These are phyloP conservation scores for Chrysotoxum bicinctum DNA, from an alignment of 2,888 invertebrate species.

Conservation along the genomic window DNA sequence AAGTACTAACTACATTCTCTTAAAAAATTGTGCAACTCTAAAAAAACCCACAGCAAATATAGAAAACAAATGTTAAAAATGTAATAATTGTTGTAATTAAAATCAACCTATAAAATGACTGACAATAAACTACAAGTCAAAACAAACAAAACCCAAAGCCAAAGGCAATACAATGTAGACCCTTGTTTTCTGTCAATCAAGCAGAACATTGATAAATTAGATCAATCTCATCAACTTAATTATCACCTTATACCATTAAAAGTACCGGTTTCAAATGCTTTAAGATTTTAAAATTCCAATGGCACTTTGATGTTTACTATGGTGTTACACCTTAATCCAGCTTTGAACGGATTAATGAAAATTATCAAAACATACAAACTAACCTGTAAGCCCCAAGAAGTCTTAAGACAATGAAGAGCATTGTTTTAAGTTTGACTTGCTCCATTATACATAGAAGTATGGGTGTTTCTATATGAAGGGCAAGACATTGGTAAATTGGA, in stretches of 20 bases:
- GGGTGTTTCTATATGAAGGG: conserved; percentile 1
- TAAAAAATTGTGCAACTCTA: neutral
- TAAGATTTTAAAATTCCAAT: conserved; percentile 30
- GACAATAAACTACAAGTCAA: neutral
- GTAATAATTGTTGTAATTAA: neutral
- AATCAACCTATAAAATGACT: neutral
- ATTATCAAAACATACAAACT: conserved; percentile 6
- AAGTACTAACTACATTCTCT: neutral
- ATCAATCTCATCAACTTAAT: conserved; percentile 53
- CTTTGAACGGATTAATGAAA: conserved; percentile 3
- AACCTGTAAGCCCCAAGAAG: conserved; percentile 25
- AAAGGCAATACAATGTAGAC: conserved; percentile 46
- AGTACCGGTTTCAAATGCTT: conserved; percentile 56
- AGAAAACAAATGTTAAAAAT: neutral
- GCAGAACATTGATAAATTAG: conserved; percentile 58
- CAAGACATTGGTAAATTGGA: neutral
- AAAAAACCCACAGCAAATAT: neutral
- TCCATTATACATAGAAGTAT: neutral
- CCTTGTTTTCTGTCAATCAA: conserved; percentile 53
- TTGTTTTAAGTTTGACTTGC: conserved; percentile 35
- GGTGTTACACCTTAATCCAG: conserved; percentile 31
- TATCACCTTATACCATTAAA: conserved; percentile 59
- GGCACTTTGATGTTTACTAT: neutral
- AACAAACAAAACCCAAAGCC: conserved; percentile 17
- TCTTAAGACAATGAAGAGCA: conserved; percentile 59